Evolutionary conservation across 1,140 invertebrate genomes (phyloP), one percentile per base, ranked within the genome.

Genomic region (Drosophila ogumai): DNA sequence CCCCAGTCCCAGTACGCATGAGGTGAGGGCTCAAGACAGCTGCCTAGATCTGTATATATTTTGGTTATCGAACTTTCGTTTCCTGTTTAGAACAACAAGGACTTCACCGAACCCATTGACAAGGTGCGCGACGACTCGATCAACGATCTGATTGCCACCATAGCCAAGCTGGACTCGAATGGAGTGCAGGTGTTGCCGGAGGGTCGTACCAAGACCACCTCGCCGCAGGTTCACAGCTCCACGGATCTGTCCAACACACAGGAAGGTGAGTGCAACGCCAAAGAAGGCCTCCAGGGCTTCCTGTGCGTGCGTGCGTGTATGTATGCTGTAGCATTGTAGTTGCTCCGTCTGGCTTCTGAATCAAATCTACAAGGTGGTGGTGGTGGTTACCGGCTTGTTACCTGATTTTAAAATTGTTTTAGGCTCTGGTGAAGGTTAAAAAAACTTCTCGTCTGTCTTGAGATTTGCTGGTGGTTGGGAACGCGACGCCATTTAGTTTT

Each of bases 141-240:
- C n/a, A 96, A 96, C 85, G 96, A 97, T 93, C 92, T 97, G 54
- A 96, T 97, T 95, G 95, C 96, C 43, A 97, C 96, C 19, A 97
- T 97, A 81, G 96, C 96, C 32, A 96, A 96, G 93, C 92, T 97
- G 66, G 96, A 97, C 93, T 96, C 96, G 34, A 97, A 97, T 93
- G 96, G 96, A 17, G 96, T 97, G 65, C 94, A 96, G 79, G 95
- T 96, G 17, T 92, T 95, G 73, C 94, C 94, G 3, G 94, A 95
- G 71, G 93, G 93, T 17, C 93, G 84, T 19, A 90, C 88, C 58
- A 92, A 92, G 75, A 94, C 92, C 31, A 94, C 93, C 17, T 94
- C 94, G 6, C 94, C 94, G 25, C 93, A 94, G 79, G 95, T 94
- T 72, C 95, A 94, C 90, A 95, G 94, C 88, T 94, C 94, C 66